Conservation (phyloP, 92 coral and sea anemone genomes). For the Bergia sp. region DNA sequence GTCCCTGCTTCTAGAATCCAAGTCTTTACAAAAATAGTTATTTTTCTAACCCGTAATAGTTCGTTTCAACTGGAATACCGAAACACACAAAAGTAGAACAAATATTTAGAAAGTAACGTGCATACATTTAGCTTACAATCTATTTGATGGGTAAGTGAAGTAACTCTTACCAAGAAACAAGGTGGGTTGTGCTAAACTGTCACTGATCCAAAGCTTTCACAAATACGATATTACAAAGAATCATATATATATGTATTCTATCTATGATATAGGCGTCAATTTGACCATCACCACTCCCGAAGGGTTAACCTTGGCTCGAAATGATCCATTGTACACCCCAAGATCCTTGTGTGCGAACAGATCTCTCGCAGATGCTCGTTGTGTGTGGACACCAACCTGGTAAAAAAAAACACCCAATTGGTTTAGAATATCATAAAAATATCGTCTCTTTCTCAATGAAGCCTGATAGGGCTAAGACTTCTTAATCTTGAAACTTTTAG, state of each 20-base stretch:
- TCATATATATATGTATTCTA: neutral
- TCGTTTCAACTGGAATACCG: too few relatives aligned
- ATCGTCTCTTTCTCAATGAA: too few relatives aligned
- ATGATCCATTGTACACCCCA: conserved; percentile 66
- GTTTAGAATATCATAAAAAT: neutral
- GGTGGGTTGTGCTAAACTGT: neutral
- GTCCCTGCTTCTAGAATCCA: too few relatives aligned
- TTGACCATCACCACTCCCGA: conserved; percentile 86
- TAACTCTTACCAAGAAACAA: too few relatives aligned
- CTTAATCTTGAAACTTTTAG: too few relatives aligned
- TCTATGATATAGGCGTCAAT: conserved; percentile 54
- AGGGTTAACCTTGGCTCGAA: conserved; percentile 83
- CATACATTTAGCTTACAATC: neutral
- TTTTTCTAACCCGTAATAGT: too few relatives aligned
- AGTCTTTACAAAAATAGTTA: too few relatives aligned
- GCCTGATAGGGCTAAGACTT: too few relatives aligned
- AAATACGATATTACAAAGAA: neutral
- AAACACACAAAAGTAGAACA: too few relatives aligned
- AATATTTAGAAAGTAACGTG: neutral
- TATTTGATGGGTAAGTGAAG: neutral
- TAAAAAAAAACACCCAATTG: neutral
- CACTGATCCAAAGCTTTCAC: neutral
- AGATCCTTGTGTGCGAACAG: conserved; percentile 73
- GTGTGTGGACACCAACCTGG: conserved; percentile 72
- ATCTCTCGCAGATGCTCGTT: conserved; percentile 69